Conservation (phyloP, 2,888 invertebrate genomes). For the Heteropelma amictum region DNA sequence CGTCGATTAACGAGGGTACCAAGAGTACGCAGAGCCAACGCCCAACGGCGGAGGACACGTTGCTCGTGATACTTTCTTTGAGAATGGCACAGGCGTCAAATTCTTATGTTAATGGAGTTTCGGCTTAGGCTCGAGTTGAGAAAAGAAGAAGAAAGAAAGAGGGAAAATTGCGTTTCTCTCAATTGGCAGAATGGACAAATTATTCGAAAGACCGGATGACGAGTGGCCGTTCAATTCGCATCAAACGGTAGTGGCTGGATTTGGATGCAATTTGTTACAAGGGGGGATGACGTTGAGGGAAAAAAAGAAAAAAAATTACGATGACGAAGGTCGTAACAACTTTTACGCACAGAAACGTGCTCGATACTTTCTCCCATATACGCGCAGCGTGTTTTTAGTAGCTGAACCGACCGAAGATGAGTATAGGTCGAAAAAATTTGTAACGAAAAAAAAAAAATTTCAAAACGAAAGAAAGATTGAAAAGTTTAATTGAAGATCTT, state of each 20-base stretch:
- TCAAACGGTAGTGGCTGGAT: conserved; percentile 8
- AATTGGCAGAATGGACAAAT: conserved; percentile 35
- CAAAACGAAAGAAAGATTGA: too few species aligned
- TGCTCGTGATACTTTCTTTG: conserved; percentile 47
- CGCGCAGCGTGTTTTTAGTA: too few species aligned
- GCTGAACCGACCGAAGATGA: too few species aligned
- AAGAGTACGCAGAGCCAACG: background rate
- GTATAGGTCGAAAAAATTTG: too few species aligned
- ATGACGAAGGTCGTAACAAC: conserved; percentile 11
- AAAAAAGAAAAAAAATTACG: too few species aligned
- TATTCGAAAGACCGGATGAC: conserved; percentile 19
- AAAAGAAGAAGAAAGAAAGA: background rate
- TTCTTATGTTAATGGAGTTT: conserved; percentile 47
- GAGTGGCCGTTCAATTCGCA: conserved; percentile 14
- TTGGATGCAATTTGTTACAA: conserved; percentile 7
- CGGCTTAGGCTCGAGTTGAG: background rate
- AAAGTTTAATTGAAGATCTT: too few species aligned
- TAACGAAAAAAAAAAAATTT: background rate
- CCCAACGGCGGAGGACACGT: conserved; percentile 24
- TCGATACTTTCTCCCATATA: conserved; percentile 32
- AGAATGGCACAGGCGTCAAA: conserved; percentile 41
- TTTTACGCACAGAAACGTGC: background rate
- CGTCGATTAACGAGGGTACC: background rate
- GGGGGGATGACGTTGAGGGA: conserved; percentile 30
- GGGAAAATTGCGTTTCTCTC: conserved; percentile 47